Base-by-base conservation (phyloP, 2,797 vertebrate genomes). In the Parauchenoglanis punctatus region DNA sequence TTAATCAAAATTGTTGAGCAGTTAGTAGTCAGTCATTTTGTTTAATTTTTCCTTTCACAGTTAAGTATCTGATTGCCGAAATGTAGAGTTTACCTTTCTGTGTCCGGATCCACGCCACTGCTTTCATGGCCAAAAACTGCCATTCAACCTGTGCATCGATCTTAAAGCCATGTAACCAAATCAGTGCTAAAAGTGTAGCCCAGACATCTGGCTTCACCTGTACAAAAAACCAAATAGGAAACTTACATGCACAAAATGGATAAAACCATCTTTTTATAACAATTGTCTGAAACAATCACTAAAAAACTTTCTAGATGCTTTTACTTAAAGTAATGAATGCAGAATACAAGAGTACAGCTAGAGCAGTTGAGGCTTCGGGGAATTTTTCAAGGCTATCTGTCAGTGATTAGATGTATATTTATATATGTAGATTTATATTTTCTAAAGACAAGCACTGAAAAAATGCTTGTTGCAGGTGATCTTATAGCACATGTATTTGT, bases 111-210 rank as follows among this genome's bases (percentile, higher is more conserved):
- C 96, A 96, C 17, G 92, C 87, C 23, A 91, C 87, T 1, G 96
- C 95, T 88, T 97, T 97, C 72, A 91, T 87, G 84, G 95, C 94
- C 91, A 97, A 91, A 78, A 97, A 93, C 67, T 96, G 93, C 96
- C 96, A 97, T 89, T 97, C 96, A 0, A 92, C 92, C 78, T 92
- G 92, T 67, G 87, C 78, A 3, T 95, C 93, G 18, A 80, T 87
- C 61, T 92, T 92, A 18, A 88, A 93, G 6, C 87, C 89, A 75
- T 96, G 92, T 28, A 97, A 94, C 97, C 97, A 97, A 68, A 96
- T 88, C 89, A 97, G 91, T 17, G 96, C 96, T 90, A 97, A 91
- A 28, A 96, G 58, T 0, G 96, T 97, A 84, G 94, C 96, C 97
- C 97, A 97, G 81, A 95, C 91, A 1, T 92, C 87, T 35, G 85